phyloP scores from a whole-genome alignment of 2,113 vertebrate species.

The Osmerus mordax region DNA sequence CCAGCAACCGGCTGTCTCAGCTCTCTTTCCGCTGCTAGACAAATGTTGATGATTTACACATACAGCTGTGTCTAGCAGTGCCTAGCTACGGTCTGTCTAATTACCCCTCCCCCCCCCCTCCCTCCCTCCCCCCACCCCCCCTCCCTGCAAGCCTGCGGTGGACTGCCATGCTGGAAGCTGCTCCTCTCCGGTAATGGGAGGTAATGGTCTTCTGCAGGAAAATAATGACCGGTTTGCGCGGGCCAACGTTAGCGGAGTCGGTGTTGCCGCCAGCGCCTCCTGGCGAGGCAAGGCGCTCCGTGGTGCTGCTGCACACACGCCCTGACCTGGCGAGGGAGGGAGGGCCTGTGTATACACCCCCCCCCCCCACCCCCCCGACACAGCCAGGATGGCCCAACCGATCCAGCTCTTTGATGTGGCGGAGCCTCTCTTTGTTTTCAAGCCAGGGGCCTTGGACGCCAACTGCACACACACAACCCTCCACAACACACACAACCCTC shows the following conservation, averaged over 20 bases:
- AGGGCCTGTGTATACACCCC: conserved; percentile 17
- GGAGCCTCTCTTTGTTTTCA: conserved; percentile 46
- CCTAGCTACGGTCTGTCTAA: conserved; percentile 58
- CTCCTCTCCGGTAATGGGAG: conserved; percentile 64
- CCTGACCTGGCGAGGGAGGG: conserved; percentile 36
- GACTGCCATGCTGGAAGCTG: conserved; percentile 49
- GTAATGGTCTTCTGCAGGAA: conserved; percentile 62
- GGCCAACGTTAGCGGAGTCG: conserved; percentile 41
- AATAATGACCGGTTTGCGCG: conserved; percentile 53
- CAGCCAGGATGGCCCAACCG: not conserved
- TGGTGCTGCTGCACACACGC: conserved; percentile 48
- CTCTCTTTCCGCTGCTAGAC: conserved; percentile 27
- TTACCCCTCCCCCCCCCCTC: conserved; percentile 38
- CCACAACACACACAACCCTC: no score
- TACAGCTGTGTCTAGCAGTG: conserved; percentile 33
- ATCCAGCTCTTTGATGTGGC: conserved; percentile 31
- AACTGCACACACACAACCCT: conserved; percentile 7
- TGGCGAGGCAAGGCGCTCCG: conserved; percentile 29
- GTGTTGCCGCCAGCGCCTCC: not conserved
- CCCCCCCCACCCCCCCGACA: not conserved
- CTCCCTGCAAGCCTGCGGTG: conserved; percentile 17
- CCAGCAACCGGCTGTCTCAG: conserved; percentile 41
- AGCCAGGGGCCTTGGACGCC: conserved; percentile 53
- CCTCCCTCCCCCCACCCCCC: not conserved
- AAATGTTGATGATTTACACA: conserved; percentile 58